Evolutionary conservation across 1,140 invertebrate genomes (phyloP), one percentile per base, ranked within the genome.

Genomic region (Lamellibrachia luymesi): DNA sequence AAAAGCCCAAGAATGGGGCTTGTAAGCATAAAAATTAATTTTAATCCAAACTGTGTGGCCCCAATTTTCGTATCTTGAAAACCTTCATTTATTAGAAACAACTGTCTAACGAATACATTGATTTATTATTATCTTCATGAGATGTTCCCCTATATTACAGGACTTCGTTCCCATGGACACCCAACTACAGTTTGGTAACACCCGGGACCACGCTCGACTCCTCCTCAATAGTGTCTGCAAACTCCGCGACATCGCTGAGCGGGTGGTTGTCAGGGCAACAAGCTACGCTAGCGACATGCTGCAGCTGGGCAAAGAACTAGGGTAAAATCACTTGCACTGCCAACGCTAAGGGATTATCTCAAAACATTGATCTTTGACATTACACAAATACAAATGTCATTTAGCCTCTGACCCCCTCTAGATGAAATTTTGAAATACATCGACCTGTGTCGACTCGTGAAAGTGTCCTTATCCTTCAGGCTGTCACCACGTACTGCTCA

Each of bases 141-240:
- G 64, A 80, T 80, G 64, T 17, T 17, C 38, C 64, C 64, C 64
- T 80, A 2, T 80, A 22, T 80, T 8, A 91, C 38, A 96, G 96
- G 97, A 97, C 94, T 94, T 97, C 90, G 97, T 97, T 50, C 97
- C 97, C 8, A 96, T 97, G 92, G 97, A 97, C 95, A 97, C 97
- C 4, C 96, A 97, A 38, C 97, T 96, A 25, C 97, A 97, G 95
- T 97, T 97, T 94, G 96, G 97, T 0, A 97, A 97, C 93, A 97
- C 97, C 93, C 96, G 97, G 93, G 97, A 97, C 92, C 97, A 97
- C 93, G 97, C 97, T 90, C 95, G 96, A 50, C 96, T 97, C 89
- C 97, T 97, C 94, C 96, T 97, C 52, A 95, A 96, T 7, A 97
- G 97, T 90, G 96, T 97, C 49, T 96, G 96, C 0, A 97, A 97